Evolutionary conservation across 2,888 invertebrate species (phyloP).

Genomic region (Platycheirus albimanus): DNA sequence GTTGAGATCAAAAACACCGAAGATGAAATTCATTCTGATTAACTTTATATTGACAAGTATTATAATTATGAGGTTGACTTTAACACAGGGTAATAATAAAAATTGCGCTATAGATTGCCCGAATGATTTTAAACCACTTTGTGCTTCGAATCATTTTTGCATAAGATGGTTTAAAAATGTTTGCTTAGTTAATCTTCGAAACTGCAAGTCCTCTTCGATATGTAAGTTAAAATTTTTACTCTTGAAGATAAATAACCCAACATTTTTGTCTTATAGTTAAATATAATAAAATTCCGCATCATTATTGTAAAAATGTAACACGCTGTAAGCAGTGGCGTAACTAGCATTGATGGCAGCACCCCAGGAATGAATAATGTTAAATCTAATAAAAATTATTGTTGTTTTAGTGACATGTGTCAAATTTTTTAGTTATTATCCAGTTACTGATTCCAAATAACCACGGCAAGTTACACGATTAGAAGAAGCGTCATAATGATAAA

Average conservation of each 20-base stretch:
- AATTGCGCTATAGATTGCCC: not conserved
- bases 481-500: too few relatives aligned
- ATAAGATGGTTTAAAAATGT: conserved; percentile 9
- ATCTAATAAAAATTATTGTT: too few relatives aligned
- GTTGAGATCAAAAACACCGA: not conserved
- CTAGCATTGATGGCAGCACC: too few relatives aligned
- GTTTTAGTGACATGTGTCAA: too few relatives aligned
- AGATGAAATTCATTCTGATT: conserved; percentile 3
- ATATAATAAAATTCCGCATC: not conserved
- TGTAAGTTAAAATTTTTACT: conserved; percentile 13
- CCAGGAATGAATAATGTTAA: too few relatives aligned
- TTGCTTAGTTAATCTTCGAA: conserved; percentile 7
- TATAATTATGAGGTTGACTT: not conserved
- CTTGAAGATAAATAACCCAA: too few relatives aligned
- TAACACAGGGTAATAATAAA: not conserved
- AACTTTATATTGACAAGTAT: not conserved
- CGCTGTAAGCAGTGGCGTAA: too few relatives aligned
- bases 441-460: too few relatives aligned
- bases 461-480: too few relatives aligned
- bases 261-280: not conserved
- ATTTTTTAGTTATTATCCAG: too few relatives aligned
- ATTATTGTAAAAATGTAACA: conserved; percentile 4
- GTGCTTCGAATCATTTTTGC: conserved; percentile 13
- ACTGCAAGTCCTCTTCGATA: not conserved
- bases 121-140: conserved; percentile 19